phyloP scores from a whole-genome alignment of 2,888 invertebrate genomes.

The Camponotus fellah region DNA sequence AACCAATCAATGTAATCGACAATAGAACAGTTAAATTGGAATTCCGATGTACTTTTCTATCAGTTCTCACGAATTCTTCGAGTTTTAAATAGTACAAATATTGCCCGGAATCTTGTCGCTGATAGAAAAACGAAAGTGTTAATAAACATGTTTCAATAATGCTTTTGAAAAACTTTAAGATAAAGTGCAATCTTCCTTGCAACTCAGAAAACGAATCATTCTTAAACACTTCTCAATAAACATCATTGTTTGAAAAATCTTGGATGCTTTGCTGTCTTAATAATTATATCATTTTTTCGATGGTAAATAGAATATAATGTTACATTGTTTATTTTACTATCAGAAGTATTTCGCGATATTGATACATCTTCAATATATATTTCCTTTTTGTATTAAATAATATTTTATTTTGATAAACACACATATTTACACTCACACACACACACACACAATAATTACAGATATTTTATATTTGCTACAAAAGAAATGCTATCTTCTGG shows the following conservation, averaged over 20 bases:
- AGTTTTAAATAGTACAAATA: constrained; percentile 46
- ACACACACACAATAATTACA: neutral
- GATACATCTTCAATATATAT: neutral
- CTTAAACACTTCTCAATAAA: neutral
- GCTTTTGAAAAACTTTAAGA: constrained; percentile 53
- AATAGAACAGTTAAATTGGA: constrained; percentile 45
- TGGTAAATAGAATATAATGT: neutral
- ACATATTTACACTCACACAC: neutral
- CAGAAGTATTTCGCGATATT: neutral
- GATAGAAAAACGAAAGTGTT: neutral
- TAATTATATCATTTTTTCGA: constrained; percentile 22
- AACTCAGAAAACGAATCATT: constrained; percentile 59
- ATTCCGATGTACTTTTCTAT: constrained; percentile 47
- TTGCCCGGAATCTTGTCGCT: constrained; percentile 27
- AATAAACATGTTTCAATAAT: constrained; percentile 65
- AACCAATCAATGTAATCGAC: constrained; percentile 52
- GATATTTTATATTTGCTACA: neutral
- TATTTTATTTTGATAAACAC: neutral
- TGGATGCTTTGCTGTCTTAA: neutral
- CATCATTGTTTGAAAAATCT: constrained; percentile 41
- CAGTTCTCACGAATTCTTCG: constrained; percentile 23
- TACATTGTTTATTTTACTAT: neutral
- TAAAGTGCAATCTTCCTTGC: neutral
- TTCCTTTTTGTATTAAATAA: neutral
- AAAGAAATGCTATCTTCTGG: neutral